A percentile compares a stretch with the other conserved stretches of the same genome.
These are phyloP conservation scores for Pollimyrus isidori DNA, from an alignment of 2,113 vertebrate species.

Conservation along the genomic window DNA sequence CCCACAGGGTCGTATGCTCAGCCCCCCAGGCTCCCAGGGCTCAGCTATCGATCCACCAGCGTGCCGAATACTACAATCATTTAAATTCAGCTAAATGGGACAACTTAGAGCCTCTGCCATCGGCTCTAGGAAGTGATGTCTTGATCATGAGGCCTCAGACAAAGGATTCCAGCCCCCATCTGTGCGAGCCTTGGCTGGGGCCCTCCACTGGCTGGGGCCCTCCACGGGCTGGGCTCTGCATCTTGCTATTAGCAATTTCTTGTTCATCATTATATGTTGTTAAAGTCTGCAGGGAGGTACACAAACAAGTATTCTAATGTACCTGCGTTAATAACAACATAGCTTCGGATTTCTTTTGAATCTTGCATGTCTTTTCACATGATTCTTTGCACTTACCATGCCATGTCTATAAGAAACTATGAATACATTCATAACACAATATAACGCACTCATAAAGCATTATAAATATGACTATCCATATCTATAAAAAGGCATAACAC, in stretches of 20 bases:
- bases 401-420: not conserved
- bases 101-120: slow-evolving; percentile 3
- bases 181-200: not conserved
- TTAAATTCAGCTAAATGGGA: slow-evolving; percentile 25
- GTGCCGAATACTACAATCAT: slow-evolving; percentile 23
- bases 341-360: not conserved
- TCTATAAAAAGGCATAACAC: too few species aligned
- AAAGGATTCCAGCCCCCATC: not conserved
- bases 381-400: not conserved
- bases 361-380: not conserved
- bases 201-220: not conserved
- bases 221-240: not conserved
- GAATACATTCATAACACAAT: not conserved
- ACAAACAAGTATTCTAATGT: not conserved
- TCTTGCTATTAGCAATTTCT: not conserved
- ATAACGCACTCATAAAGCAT: too few species aligned
- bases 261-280: not conserved
- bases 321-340: not conserved
- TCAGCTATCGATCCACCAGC: slow-evolving; percentile 36
- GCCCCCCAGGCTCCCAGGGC: slow-evolving; percentile 18
- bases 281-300: not conserved
- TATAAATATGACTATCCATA: too few species aligned
- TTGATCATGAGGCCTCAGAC: slow-evolving; percentile 23
- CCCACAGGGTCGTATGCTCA: slow-evolving; percentile 12
- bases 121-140: slow-evolving; percentile 17